phyloP scores from a whole-genome alignment of 2,888 invertebrate species.

The Nasonia oneida region DNA sequence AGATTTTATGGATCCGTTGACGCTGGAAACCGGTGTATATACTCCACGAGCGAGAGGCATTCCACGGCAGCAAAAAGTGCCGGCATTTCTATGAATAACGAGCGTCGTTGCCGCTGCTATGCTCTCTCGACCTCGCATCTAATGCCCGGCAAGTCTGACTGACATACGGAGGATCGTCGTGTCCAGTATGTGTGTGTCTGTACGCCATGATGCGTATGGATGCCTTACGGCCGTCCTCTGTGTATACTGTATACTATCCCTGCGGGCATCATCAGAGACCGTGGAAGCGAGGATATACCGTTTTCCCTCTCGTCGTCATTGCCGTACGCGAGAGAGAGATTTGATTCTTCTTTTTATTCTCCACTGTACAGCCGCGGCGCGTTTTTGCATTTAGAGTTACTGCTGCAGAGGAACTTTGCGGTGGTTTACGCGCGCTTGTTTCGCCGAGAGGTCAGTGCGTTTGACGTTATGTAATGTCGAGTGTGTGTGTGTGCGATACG shows the following conservation, averaged over 20 bases:
- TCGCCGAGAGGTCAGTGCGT: neutral
- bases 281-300: constrained; percentile 3
- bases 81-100: constrained; percentile 49
- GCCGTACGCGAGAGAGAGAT: neutral
- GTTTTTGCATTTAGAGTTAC: neutral
- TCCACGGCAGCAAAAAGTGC: constrained; percentile 37
- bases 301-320: neutral
- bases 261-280: constrained; percentile 12
- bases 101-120: constrained; percentile 13
- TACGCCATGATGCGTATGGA: neutral
- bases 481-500: neutral
- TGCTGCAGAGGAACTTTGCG: neutral
- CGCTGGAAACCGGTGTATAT: constrained; percentile 13
- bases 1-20: constrained; percentile 44
- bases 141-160: neutral
- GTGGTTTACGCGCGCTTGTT: neutral
- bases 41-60: constrained; percentile 11
- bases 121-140: constrained; percentile 11
- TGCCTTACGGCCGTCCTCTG: neutral
- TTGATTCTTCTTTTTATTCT: neutral
- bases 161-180: neutral
- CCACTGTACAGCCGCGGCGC: neutral
- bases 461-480: neutral
- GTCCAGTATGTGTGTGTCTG: neutral
- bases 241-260: neutral